Evolutionary conservation across 2,797 vertebrate genomes (phyloP), one percentile per base, ranked within the genome.

Genomic region (Pseudochirops corinnae): DNA sequence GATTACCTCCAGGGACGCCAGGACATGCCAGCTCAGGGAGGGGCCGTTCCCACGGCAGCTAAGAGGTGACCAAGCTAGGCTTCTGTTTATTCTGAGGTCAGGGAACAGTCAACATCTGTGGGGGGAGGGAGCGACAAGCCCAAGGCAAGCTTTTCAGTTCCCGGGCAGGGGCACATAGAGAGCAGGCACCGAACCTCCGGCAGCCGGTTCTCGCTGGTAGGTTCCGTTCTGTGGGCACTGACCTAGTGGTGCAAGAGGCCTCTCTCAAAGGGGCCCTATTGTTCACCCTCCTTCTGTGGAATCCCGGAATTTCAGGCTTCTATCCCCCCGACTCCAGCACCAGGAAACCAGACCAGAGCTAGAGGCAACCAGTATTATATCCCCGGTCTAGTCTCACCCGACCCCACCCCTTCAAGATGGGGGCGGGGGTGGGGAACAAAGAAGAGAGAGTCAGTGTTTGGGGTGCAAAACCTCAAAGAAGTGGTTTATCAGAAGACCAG

Each of bases 11-110:
- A 52, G 90, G 52, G 90, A 55, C 52, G 28, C 90, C 11, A 53
- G 52, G 90, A 91, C 90, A 91, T 91, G 90, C 28, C 52, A 91
- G 53, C 50, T 52, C 90, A 29, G 90, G 90, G 90, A 91, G 52
- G 90, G 52, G 52, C 90, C 0, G 90, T 91, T 91, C 90, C 53
- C 33, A 29, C 90, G 28, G 52, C 52, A 55, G 50, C 31, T 29
- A 55, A 55, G 90, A 52, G 28, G 52, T 55, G 50, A 55, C 90
- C 28, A 55, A 46, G 52, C 21, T 29, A 14, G 90, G 29, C 52
- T 55, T 55, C 33, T 91, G 90, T 91, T 91, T 91, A 12, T 55
- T 91, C 90, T 53, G 90, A 46, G 39, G 21, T 87, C 39, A 87
- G 74, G 39, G 31, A 87, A 87, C 74, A 46, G 74, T 87, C 74